phyloP scores from a whole-genome alignment of 2,113 vertebrate species.

The Labeo catla region DNA sequence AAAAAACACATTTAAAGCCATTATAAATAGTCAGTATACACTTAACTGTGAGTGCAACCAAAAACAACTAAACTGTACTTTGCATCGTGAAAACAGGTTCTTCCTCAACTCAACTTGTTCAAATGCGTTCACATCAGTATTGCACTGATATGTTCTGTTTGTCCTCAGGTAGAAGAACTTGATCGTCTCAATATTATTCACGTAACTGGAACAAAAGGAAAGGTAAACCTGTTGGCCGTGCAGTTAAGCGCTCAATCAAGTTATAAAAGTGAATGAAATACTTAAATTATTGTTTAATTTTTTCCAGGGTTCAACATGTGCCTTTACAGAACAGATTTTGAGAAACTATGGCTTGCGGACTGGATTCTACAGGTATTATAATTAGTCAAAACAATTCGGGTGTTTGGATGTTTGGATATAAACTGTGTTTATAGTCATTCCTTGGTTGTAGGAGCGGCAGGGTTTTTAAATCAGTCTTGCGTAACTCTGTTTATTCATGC shows the following conservation, averaged over 20 bases:
- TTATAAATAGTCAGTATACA: background rate
- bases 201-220: constrained; percentile 95
- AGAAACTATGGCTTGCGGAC: constrained; percentile 89
- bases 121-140: background rate
- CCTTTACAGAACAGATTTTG: constrained; percentile 89
- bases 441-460: background rate
- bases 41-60: background rate
- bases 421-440: background rate
- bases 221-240: constrained; percentile 75
- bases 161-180: constrained; percentile 85
- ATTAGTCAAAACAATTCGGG: background rate
- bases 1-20: background rate
- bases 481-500: background rate
- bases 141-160: constrained; percentile 4
- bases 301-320: constrained; percentile 87
- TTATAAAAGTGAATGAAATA: background rate
- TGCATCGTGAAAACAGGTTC: background rate
- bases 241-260: background rate
- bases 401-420: background rate
- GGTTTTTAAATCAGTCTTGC: background rate
- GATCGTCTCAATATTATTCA: constrained; percentile 93
- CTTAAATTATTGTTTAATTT: background rate
- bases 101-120: background rate
- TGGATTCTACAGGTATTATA: constrained; percentile 92
- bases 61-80: background rate